These are phyloP conservation scores for Actenoides hombroni DNA, from an alignment of 2,113 vertebrate species.

Conservation along the genomic window DNA sequence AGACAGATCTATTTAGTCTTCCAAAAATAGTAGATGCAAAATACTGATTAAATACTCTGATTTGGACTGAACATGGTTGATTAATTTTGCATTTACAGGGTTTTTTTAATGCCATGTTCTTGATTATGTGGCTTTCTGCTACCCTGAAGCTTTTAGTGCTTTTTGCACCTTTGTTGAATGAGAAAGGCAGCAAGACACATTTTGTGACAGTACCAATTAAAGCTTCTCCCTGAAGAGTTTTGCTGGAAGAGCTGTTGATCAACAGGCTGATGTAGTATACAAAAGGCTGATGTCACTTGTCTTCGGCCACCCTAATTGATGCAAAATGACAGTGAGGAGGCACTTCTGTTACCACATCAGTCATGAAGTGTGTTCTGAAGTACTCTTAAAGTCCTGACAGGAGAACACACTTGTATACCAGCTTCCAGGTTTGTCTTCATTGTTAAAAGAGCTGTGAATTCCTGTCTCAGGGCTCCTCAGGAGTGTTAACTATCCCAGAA, in stretches of 20 bases:
- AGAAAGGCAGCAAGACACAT: neutral
- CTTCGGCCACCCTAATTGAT: neutral
- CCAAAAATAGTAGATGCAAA: neutral
- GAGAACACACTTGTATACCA: neutral
- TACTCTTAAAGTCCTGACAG: neutral
- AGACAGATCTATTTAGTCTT: neutral
- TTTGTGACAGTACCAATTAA: slow-evolving; percentile 34
- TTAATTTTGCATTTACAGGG: neutral
- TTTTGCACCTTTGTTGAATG: slow-evolving; percentile 14
- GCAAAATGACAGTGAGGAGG: neutral
- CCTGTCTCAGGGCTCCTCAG: neutral
- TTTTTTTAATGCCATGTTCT: neutral
- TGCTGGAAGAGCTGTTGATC: neutral
- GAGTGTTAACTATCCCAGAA: neutral
- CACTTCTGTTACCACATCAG: neutral
- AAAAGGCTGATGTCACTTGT: neutral
- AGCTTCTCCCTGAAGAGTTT: slow-evolving; percentile 23
- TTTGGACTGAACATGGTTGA: neutral
- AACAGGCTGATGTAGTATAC: neutral
- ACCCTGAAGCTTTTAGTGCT: neutral
- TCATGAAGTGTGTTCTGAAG: neutral
- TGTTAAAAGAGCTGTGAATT: neutral
- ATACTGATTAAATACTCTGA: neutral
- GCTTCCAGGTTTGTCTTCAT: neutral
- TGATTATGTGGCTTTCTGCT: neutral